Evolutionary conservation across 2,888 invertebrate species (phyloP).

Genomic region (Rotaria sp.): DNA sequence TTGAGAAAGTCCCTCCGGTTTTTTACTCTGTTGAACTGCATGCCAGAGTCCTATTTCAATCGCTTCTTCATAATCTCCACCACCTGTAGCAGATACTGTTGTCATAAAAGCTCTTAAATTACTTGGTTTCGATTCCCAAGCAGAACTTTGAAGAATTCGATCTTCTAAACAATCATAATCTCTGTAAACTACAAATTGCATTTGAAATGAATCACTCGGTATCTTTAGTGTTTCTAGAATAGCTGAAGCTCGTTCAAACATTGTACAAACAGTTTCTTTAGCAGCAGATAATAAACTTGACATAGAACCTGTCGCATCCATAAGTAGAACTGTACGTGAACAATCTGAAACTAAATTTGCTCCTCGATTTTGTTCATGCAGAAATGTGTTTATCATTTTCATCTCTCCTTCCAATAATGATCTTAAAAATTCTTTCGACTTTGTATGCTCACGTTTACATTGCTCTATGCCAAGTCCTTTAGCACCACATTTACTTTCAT

Average conservation of each 20-base stretch:
- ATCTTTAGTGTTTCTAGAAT: not conserved
- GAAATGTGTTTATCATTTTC: not conserved
- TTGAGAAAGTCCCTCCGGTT: not conserved
- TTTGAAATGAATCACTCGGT: not conserved
- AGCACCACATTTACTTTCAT: not conserved
- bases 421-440: not conserved
- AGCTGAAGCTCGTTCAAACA: not conserved
- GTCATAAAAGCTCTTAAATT: not conserved
- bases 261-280: no score
- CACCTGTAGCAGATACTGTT: not conserved
- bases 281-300: not conserved
- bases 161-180: not conserved
- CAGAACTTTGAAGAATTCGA: not conserved
- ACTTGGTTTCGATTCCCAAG: not conserved
- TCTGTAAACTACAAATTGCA: not conserved
- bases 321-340: not conserved
- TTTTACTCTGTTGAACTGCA: not conserved
- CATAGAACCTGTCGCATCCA: constrained; percentile 19
- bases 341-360: not conserved
- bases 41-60: not conserved
- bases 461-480: not conserved
- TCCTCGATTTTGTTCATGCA: not conserved
- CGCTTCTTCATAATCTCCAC: not conserved
- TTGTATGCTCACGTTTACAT: not conserved
- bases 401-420: not conserved